Conservation (phyloP, 2,888 invertebrate genomes). For the Willowsia nigromaculata region DNA sequence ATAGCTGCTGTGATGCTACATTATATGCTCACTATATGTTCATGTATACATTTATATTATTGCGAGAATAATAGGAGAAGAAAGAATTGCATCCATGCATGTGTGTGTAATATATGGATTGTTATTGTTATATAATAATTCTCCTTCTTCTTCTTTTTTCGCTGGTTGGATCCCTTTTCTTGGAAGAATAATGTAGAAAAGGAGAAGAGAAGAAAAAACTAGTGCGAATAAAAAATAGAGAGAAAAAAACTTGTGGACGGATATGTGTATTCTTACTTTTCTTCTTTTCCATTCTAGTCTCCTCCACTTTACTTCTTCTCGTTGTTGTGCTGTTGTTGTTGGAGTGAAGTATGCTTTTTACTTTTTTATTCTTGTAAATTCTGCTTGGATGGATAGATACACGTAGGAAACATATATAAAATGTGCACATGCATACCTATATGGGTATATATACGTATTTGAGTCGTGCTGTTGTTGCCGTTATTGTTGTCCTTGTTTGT, state of each 20-base stretch:
- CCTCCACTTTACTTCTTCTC: conserved; percentile 52
- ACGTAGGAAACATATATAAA: too few species aligned
- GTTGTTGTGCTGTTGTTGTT: conserved; percentile 42
- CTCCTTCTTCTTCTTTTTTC: conserved; percentile 44
- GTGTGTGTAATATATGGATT: conserved; percentile 62
- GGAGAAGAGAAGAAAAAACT: conserved; percentile 38
- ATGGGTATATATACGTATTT: not conserved
- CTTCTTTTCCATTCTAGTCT: conserved; percentile 51
- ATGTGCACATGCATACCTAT: too few species aligned
- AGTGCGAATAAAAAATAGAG: conserved; percentile 63
- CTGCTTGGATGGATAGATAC: conserved; percentile 56
- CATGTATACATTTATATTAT: conserved; percentile 2
- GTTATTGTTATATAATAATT: conserved; percentile 69
- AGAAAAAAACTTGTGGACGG: conserved; percentile 63
- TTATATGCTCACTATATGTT: not conserved
- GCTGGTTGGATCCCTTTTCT: conserved; percentile 54
- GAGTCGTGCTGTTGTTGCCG: conserved; percentile 33
- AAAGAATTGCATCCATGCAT: conserved; percentile 35
- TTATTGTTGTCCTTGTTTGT: conserved; percentile 46
- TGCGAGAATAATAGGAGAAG: conserved; percentile 18
- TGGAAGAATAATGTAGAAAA: conserved; percentile 57
- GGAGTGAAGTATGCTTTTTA: conserved; percentile 65
- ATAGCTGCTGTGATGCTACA: not conserved
- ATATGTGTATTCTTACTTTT: conserved; percentile 64
- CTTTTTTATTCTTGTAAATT: conserved; percentile 64